These are phyloP conservation scores for Loriculus beryllinus DNA, from an alignment of 2,797 vertebrate genomes.

Conservation along the genomic window DNA sequence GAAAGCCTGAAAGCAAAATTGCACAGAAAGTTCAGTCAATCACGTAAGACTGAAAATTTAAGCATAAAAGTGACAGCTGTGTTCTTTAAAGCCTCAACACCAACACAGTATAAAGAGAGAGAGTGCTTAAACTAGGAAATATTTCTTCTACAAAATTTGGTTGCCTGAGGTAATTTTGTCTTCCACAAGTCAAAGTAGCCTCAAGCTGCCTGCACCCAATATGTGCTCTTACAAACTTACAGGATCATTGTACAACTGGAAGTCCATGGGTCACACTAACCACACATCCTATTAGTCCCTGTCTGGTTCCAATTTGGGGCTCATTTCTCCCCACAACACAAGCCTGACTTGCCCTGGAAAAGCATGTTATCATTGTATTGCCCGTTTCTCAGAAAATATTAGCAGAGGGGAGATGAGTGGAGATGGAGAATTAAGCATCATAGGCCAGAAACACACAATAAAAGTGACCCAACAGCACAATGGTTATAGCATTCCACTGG, in stretches of 20 bases:
- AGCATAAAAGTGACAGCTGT: neutral
- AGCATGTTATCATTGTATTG: neutral
- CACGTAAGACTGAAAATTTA: neutral
- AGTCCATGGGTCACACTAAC: neutral
- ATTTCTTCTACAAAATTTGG: neutral
- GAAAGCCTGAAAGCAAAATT: neutral
- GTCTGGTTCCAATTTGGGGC: neutral
- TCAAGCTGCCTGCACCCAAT: neutral
- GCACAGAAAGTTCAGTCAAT: neutral
- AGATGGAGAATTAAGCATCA: neutral
- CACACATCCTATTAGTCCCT: neutral
- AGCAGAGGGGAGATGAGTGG: neutral
- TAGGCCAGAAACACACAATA: neutral
- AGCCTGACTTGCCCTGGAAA: neutral
- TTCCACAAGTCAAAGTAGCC: neutral
- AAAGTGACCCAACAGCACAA: neutral
- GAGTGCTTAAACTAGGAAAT: neutral
- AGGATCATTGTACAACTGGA: neutral
- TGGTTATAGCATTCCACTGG: neutral
- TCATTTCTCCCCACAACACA: neutral
- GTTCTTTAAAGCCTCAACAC: neutral
- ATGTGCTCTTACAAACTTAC: neutral
- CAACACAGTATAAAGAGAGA: neutral
- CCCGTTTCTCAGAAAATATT: neutral
- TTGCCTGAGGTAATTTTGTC: neutral